These are phyloP conservation scores for Sula dactylatra DNA, from an alignment of 2,113 vertebrate species.

Conservation along the genomic window DNA sequence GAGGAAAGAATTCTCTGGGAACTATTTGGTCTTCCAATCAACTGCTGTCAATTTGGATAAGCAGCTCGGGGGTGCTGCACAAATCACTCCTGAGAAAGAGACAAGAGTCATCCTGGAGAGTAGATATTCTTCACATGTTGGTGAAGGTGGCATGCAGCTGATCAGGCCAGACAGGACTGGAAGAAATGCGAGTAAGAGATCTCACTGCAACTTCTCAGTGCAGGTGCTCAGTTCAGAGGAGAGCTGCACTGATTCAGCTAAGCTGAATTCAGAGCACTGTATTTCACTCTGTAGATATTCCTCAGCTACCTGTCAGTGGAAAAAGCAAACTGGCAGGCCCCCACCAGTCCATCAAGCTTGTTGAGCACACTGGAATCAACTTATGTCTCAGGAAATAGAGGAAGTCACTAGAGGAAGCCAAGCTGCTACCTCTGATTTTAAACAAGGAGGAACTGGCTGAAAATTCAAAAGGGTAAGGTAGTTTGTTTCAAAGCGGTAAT, in stretches of 20 bases:
- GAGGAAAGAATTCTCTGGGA: background rate
- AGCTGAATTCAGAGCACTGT: background rate
- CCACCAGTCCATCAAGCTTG: background rate
- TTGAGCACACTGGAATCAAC: background rate
- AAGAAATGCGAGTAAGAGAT: background rate
- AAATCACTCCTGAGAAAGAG: background rate
- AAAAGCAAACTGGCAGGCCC: background rate
- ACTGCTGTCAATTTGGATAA: background rate
- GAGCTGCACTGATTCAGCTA: background rate
- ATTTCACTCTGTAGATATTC: background rate
- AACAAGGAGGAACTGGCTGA: background rate
- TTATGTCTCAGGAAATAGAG: background rate
- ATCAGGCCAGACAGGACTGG: background rate
- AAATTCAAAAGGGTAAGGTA: background rate
- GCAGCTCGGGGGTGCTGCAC: background rate
- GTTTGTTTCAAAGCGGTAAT: background rate
- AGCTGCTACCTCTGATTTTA: background rate
- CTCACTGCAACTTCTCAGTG: background rate
- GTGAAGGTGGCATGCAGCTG: background rate
- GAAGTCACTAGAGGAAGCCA: background rate
- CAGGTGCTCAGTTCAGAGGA: background rate
- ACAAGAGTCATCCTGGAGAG: background rate
- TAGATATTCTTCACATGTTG: background rate
- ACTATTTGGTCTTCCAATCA: background rate
- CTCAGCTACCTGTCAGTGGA: background rate